phyloP scores from a whole-genome alignment of 2,113 vertebrate genomes.

The Paraplagusia blochii region DNA sequence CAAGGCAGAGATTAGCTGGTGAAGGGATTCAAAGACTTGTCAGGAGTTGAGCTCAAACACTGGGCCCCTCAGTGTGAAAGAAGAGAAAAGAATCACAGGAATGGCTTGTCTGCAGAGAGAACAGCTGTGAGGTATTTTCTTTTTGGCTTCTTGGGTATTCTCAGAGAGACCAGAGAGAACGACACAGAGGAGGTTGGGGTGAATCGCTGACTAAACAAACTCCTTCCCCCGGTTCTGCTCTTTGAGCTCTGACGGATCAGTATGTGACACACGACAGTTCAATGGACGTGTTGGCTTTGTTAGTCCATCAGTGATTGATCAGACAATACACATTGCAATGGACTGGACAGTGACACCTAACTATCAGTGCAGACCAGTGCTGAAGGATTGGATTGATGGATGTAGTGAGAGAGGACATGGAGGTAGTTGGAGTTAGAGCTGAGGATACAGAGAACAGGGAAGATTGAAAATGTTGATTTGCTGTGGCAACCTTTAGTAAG shows the following conservation, averaged over 20 bases:
- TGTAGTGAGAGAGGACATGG: too few relatives aligned
- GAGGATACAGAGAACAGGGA: too few relatives aligned
- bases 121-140: slow-evolving; percentile 75
- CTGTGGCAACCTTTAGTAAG: too few relatives aligned
- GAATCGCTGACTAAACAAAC: slow-evolving; percentile 45
- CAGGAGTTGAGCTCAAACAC: slow-evolving; percentile 1
- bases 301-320: slow-evolving; percentile 45
- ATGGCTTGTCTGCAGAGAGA: slow-evolving; percentile 47
- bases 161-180: slow-evolving; percentile 44
- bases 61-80: slow-evolving; percentile 19
- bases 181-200: slow-evolving; percentile 59
- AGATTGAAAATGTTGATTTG: too few relatives aligned
- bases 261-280: slow-evolving; percentile 11
- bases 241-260: slow-evolving; percentile 45
- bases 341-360: too few relatives aligned
- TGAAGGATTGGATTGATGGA: too few relatives aligned
- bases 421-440: too few relatives aligned
- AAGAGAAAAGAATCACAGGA: slow-evolving; percentile 42
- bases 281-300: slow-evolving; percentile 36
- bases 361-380: too few relatives aligned
- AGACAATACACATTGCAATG: slow-evolving; percentile 19
- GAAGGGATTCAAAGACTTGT: slow-evolving; percentile 15
- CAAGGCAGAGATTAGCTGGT: slow-evolving; percentile 11
- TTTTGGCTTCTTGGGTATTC: slow-evolving; percentile 68
- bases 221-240: slow-evolving; percentile 9